Conservation (phyloP, 1,140 invertebrate species). For the Plutomurus gul region DNA sequence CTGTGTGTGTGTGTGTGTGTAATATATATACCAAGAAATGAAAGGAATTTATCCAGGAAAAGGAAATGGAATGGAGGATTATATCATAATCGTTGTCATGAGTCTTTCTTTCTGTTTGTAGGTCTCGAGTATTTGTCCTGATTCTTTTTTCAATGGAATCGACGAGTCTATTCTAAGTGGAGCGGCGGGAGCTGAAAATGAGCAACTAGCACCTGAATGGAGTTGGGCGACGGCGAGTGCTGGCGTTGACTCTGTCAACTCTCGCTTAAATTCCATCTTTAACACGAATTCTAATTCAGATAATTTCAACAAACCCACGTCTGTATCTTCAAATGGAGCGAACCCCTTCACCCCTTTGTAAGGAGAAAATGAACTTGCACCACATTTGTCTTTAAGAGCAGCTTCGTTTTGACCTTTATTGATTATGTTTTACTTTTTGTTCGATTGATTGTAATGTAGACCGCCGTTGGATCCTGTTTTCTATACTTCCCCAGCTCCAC, state of each 20-base stretch:
- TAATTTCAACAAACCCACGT: slow-evolving; percentile 15
- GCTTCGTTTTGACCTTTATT: slow-evolving; percentile 6
- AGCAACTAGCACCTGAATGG: slow-evolving; percentile 41
- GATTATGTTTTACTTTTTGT: slow-evolving; percentile 26
- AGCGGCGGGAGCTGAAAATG: slow-evolving; percentile 15
- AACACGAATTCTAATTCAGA: slow-evolving; percentile 13
- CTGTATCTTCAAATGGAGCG: neutral
- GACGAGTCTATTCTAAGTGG: slow-evolving; percentile 50
- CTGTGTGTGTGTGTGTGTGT: neutral
- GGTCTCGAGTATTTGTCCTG: slow-evolving; percentile 53
- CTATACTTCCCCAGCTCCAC: slow-evolving; percentile 61
- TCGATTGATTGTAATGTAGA: slow-evolving; percentile 33
- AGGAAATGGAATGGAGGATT: slow-evolving; percentile 33
- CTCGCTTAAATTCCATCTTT: slow-evolving; percentile 35
- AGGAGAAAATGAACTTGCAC: neutral
- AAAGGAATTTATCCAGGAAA: slow-evolving; percentile 14
- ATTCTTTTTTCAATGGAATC: slow-evolving; percentile 49
- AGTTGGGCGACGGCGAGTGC: slow-evolving; percentile 40
- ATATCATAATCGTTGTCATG: slow-evolving; percentile 19
- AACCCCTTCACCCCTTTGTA: slow-evolving; percentile 44
- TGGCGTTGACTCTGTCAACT: slow-evolving; percentile 35
- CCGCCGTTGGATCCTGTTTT: slow-evolving; percentile 46
- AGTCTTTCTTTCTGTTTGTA: slow-evolving; percentile 10
- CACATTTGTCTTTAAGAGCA: neutral
- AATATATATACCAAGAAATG: neutral